Evolutionary conservation across 1,140 invertebrate species (phyloP), one percentile per base, ranked within the genome.

Genomic region (Venustaconcha ellipsiformis): DNA sequence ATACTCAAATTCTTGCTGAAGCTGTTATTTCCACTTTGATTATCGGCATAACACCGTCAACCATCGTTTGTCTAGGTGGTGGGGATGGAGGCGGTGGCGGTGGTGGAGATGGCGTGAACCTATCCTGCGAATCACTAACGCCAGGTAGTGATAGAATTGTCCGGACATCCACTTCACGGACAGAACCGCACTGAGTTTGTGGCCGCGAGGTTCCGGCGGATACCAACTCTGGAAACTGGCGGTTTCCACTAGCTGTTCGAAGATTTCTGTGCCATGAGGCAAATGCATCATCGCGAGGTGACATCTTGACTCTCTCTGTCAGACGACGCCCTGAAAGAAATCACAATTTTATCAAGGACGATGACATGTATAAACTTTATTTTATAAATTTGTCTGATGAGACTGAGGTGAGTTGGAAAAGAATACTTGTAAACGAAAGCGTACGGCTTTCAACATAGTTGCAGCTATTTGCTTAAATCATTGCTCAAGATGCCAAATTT

Each of bases 21-120:
- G 70, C 68, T 26, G 75, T 77, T 37, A 77, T 77, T 23, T 77
- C 70, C 20, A 77, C 75, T 72, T 67, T 71, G 1, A 77, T 77
- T 20, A 77, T 66, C 57, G 72, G 70, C 5, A 70, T 77, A 5
- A 77, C 75, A 59, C 75, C 75, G 60, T 72, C 75, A 20, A 66
- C 68, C 15, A 77, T 64, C 1, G 75, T 71, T 62, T 77, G 60
- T 67, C 62, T 71, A 37, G 69, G 17, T 20, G 74, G 67, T 18
- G 56, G 48, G 15, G 58, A 20, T 48, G 66, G 56, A 18, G 30
- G n/a, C n/a, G 70, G 70, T 56, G 60, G 59, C 20, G 58, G 55
- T 15, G 63, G 60, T 14, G 63, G 65, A 37, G 65, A 72, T 48
- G 37, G 37, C n/a, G 62, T 48, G 0, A 48, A 48, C 37, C 37